A percentile compares a stretch with the other conserved stretches of the same genome.
Evolutionary conservation across 2,888 invertebrate genomes (phyloP).

Genomic region (Erpobdella octoculata): DNA sequence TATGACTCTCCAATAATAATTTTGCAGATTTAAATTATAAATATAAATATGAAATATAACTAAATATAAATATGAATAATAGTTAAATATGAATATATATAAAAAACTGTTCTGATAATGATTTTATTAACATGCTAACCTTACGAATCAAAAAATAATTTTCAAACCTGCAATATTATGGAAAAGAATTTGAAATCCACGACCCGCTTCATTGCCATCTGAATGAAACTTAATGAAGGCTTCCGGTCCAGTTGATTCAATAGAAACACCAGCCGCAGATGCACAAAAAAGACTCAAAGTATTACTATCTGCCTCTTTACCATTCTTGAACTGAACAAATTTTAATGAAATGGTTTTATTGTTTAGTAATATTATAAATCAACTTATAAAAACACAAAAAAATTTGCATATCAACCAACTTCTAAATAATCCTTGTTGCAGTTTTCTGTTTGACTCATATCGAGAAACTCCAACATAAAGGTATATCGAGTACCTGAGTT

Average conservation of each 20-base stretch:
- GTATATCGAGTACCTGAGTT: conserved; percentile 67
- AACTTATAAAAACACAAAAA: too few species aligned
- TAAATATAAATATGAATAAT: too few species aligned
- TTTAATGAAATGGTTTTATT: too few species aligned
- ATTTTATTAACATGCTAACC: too few species aligned
- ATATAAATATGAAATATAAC: too few species aligned
- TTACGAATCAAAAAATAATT: background rate
- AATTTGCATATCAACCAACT: conserved; percentile 47
- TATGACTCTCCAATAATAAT: too few species aligned
- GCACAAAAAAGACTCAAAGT: conserved; percentile 49
- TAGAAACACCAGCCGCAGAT: conserved; percentile 41
- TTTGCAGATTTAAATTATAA: too few species aligned
- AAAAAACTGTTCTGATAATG: too few species aligned
- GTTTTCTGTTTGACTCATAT: conserved; percentile 45
- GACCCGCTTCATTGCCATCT: conserved; percentile 62
- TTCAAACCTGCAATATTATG: background rate
- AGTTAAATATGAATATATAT: too few species aligned
- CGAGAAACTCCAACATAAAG: conserved; percentile 64
- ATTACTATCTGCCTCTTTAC: conserved; percentile 41
- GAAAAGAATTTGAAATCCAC: conserved; percentile 79
- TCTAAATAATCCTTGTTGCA: conserved; percentile 59
- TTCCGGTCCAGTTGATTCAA: conserved; percentile 55
- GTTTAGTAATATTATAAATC: too few species aligned
- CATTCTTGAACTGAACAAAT: conserved; percentile 46
- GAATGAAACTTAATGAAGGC: conserved; percentile 68